Conservation (phyloP, 2,113 vertebrate species). For the cattle (Bos taurus) region DNA sequence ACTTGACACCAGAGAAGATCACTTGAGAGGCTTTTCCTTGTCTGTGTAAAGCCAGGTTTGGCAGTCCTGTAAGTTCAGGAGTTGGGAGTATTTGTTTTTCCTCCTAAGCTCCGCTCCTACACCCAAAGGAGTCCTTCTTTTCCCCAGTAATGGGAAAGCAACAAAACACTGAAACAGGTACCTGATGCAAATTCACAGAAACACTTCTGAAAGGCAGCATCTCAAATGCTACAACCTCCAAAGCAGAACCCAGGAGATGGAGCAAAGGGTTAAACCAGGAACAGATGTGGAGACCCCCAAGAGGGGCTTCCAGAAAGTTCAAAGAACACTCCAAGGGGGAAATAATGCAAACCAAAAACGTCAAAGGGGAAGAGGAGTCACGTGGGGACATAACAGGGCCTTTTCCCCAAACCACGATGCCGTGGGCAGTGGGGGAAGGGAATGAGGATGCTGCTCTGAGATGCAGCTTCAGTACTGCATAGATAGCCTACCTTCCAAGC, state of each 20-base stretch:
- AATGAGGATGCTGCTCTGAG: background rate
- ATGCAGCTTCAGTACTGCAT: background rate
- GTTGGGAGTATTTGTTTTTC: background rate
- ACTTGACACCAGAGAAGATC: background rate
- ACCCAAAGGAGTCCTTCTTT: background rate
- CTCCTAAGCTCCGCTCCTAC: background rate
- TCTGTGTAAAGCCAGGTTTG: background rate
- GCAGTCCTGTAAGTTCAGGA: background rate
- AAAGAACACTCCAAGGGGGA: background rate
- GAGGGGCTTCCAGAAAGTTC: background rate
- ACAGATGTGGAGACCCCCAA: background rate
- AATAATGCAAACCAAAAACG: background rate
- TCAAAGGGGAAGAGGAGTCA: background rate
- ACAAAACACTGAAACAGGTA: background rate
- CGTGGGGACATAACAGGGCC: fast-evolving
- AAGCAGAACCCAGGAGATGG: background rate
- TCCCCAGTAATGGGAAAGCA: background rate
- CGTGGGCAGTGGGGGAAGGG: background rate
- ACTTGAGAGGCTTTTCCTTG: background rate
- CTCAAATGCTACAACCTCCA: background rate
- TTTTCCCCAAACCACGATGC: background rate
- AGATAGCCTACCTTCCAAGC: background rate
- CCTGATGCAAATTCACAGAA: background rate
- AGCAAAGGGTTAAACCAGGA: background rate
- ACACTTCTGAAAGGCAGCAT: background rate